A percentile compares a stretch with the other conserved stretches of the same genome.
These are phyloP conservation scores for Agelaius phoeniceus DNA, from an alignment of 2,113 vertebrate species.

Conservation along the genomic window DNA sequence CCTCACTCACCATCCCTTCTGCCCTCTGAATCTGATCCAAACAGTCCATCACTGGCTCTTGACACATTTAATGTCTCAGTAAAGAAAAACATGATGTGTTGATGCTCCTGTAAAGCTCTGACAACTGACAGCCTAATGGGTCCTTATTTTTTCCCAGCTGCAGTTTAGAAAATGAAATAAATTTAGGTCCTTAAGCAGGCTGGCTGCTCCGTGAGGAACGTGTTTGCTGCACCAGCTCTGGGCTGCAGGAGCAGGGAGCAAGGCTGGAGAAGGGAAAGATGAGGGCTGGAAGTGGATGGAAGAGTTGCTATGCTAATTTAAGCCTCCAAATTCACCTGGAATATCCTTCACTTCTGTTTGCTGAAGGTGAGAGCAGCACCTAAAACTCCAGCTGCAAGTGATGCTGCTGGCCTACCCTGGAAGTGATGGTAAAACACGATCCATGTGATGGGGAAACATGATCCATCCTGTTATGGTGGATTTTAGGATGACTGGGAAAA, in stretches of 20 bases:
- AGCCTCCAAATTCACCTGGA: fast-evolving
- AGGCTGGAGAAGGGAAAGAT: not conserved
- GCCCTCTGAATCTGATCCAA: not conserved
- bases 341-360: fast-evolving
- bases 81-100: constrained; percentile 60
- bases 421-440: not conserved
- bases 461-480: not conserved
- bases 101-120: constrained; percentile 53
- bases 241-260: not conserved
- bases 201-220: not conserved
- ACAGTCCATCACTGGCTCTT: constrained; percentile 46
- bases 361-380: not conserved
- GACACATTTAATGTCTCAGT: constrained; percentile 51
- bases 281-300: not conserved
- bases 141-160: constrained; percentile 63
- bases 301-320: not conserved
- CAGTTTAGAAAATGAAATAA: constrained; percentile 67
- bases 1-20: not conserved
- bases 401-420: not conserved
- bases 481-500: not conserved
- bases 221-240: not conserved
- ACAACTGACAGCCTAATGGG: constrained; percentile 66
- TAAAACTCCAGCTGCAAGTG: not conserved
- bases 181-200: constrained; percentile 50
- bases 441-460: no score